phyloP scores from a whole-genome alignment of 2,113 vertebrate genomes.

The Chascanopsetta lugubris region DNA sequence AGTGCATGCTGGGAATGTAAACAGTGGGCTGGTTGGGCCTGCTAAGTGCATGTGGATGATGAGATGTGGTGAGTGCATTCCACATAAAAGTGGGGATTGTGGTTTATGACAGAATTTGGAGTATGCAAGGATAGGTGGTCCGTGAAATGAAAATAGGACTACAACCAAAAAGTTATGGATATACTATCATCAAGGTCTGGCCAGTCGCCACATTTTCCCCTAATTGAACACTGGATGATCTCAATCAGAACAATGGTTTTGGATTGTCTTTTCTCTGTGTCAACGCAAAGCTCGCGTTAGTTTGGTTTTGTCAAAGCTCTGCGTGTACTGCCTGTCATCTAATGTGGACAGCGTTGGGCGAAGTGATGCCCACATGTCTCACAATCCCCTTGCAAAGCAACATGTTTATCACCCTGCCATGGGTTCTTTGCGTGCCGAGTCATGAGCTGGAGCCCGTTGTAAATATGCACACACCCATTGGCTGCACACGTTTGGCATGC shows the following conservation, averaged over 20 bases:
- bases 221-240: too few species aligned
- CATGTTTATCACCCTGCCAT: slow-evolving; percentile 53
- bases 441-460: slow-evolving; percentile 32
- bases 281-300: too few species aligned
- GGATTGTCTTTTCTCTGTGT: too few species aligned
- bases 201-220: too few species aligned
- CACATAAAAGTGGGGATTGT: neutral
- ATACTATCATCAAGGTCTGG: neutral
- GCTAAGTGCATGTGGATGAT: neutral
- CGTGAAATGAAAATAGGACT: neutral
- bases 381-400: slow-evolving; percentile 55
- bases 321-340: slow-evolving; percentile 22
- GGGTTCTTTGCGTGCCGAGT: slow-evolving; percentile 55
- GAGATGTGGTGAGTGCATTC: neutral
- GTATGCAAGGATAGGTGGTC: neutral
- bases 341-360: slow-evolving; percentile 16
- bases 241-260: too few species aligned
- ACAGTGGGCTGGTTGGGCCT: slow-evolving; percentile 16
- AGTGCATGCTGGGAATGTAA: slow-evolving; percentile 17
- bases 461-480: slow-evolving; percentile 42
- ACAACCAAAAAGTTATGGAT: neutral
- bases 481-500: slow-evolving; percentile 41
- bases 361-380: slow-evolving; percentile 33
- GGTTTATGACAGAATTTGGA: neutral
- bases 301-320: too few species aligned